These are phyloP conservation scores for Podabrus alpinus DNA, from an alignment of 2,888 invertebrate genomes.

Conservation along the genomic window DNA sequence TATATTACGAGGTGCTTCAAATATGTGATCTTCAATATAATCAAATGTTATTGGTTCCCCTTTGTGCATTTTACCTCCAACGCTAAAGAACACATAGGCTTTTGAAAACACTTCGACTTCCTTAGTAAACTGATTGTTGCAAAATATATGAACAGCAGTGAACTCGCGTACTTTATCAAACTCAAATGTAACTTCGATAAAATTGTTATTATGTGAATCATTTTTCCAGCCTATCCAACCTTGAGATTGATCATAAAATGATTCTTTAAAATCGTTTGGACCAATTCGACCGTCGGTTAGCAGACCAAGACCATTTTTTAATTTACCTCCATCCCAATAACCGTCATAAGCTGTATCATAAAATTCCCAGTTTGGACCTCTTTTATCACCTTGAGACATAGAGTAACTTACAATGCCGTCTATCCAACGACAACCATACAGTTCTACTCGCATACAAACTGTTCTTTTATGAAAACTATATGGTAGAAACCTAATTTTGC, in stretches of 20 bases:
- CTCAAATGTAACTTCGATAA: conserved; percentile 75
- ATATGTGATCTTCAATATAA: conserved; percentile 75
- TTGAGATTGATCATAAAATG: conserved; percentile 63
- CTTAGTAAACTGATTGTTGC: conserved; percentile 84
- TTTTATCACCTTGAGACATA: conserved; percentile 85
- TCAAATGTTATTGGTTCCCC: conserved; percentile 76
- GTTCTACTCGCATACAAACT: conserved; percentile 89
- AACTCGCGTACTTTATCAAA: conserved; percentile 89
- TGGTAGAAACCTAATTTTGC: conserved; percentile 82
- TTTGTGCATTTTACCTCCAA: conserved; percentile 78
- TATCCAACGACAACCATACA: conserved; percentile 86
- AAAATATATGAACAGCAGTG: conserved; percentile 77
- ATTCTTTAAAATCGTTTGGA: conserved; percentile 72
- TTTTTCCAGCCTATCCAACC: conserved; percentile 94
- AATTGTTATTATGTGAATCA: conserved; percentile 66
- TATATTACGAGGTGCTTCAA: conserved; percentile 81
- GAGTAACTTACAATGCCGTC: conserved; percentile 85
- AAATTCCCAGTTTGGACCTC: conserved; percentile 79
- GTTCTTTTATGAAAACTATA: conserved; percentile 82
- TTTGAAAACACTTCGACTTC: conserved; percentile 86
- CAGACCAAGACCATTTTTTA: conserved; percentile 81
- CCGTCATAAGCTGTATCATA: conserved; percentile 87
- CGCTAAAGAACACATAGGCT: conserved; percentile 77
- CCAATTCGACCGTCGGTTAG: conserved; percentile 82
- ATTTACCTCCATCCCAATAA: conserved; percentile 73